Conservation (phyloP, 2,113 vertebrate species). For the Oceanites oceanicus region DNA sequence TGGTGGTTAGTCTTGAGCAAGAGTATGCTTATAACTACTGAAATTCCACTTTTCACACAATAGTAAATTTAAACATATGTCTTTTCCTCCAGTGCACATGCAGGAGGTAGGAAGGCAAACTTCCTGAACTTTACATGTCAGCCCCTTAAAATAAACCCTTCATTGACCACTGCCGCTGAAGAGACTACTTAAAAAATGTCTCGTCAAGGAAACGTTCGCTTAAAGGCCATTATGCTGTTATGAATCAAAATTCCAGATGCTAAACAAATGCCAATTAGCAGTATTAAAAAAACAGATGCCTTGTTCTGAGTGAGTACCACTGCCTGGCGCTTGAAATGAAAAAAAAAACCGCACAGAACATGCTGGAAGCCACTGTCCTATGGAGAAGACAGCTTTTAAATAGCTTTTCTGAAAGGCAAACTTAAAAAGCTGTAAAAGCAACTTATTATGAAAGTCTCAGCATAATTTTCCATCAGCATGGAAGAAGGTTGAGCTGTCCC, state of each 20-base stretch:
- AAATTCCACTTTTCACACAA: background rate
- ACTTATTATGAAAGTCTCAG: constrained; percentile 58
- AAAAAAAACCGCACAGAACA: constrained; percentile 20
- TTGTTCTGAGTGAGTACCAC: constrained; percentile 19
- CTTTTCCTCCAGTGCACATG: background rate
- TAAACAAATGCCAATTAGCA: constrained; percentile 62
- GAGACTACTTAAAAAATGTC: background rate
- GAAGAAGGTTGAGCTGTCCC: constrained; percentile 62
- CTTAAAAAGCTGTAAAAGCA: constrained; percentile 59
- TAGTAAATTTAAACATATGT: background rate
- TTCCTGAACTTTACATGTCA: background rate
- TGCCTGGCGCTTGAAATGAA: background rate
- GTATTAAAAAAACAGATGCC: constrained; percentile 49
- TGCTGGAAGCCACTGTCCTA: constrained; percentile 51
- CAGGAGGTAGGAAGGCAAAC: background rate
- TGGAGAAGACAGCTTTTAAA: constrained; percentile 55
- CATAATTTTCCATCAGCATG: constrained; percentile 46
- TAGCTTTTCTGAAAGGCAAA: constrained; percentile 33
- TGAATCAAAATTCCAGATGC: constrained; percentile 63
- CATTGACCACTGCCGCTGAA: background rate
- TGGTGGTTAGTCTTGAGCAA: background rate
- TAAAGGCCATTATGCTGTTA: constrained; percentile 38
- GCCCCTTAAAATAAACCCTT: background rate
- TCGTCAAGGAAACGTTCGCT: background rate
- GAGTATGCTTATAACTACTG: background rate